Conservation (phyloP, 2,888 invertebrate species). For the Lithodes maja region DNA sequence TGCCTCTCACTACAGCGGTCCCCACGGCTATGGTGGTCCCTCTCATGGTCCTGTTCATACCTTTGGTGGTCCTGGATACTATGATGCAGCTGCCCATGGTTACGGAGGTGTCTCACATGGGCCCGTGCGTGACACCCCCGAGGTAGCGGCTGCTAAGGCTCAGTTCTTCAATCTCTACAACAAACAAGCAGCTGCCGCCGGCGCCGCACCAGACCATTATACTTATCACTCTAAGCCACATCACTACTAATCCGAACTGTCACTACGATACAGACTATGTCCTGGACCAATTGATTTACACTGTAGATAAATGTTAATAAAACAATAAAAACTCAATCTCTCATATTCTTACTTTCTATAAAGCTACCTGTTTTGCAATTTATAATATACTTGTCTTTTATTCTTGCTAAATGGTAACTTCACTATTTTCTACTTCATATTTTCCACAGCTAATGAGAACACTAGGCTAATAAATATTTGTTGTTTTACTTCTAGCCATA, state of each 20-base stretch:
- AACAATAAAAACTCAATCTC: neutral
- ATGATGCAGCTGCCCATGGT: neutral
- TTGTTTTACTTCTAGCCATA: no score
- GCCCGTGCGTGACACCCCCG: constrained; percentile 51
- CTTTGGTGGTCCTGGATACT: neutral
- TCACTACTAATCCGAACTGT: neutral
- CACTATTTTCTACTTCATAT: no score
- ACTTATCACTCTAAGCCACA: neutral
- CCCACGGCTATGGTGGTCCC: neutral
- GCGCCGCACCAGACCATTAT: constrained; percentile 48
- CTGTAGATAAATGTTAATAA: neutral
- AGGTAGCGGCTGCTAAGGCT: constrained; percentile 50
- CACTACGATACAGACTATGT: neutral
- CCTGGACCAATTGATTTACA: neutral
- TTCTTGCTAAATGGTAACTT: neutral
- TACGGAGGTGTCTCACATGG: neutral
- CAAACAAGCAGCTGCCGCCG: constrained; percentile 45
- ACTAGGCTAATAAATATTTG: no score
- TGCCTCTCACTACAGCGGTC: neutral
- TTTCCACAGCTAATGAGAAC: no score
- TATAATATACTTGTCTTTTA: neutral
- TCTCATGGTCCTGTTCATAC: neutral
- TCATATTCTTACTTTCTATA: neutral
- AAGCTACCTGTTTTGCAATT: neutral
- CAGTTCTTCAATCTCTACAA: constrained; percentile 51